A percentile compares a stretch with the other conserved stretches of the same genome.
These are phyloP conservation scores for Pteruthius melanotis DNA, from an alignment of 2,113 vertebrate genomes.

Conservation along the genomic window DNA sequence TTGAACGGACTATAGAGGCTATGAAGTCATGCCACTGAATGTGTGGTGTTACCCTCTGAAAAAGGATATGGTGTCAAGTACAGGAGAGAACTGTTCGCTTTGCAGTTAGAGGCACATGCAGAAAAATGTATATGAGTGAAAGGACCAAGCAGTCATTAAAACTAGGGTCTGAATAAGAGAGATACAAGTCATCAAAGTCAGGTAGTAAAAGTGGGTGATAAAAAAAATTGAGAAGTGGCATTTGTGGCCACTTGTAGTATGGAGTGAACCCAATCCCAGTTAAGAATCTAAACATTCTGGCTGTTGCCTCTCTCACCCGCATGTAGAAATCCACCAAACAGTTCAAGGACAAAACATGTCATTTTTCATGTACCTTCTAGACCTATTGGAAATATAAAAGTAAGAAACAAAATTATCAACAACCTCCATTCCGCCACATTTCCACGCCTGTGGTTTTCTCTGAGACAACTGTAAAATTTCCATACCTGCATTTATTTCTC, in stretches of 20 bases:
- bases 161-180: not conserved
- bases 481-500: not conserved
- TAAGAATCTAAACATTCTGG: not conserved
- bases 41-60: not conserved
- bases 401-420: not conserved
- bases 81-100: not conserved
- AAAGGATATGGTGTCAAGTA: not conserved
- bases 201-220: not conserved
- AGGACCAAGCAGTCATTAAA: not conserved
- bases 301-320: not conserved
- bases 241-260: not conserved
- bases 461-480: not conserved
- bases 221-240: not conserved
- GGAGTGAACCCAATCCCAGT: no score
- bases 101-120: not conserved
- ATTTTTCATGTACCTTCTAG: not conserved
- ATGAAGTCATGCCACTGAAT: not conserved
- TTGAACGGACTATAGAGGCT: not conserved
- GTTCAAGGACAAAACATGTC: not conserved
- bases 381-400: not conserved
- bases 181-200: not conserved
- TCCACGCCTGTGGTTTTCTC: not conserved
- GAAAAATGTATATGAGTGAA: accelerated
- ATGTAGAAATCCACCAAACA: not conserved
- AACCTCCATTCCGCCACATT: not conserved